A percentile compares a stretch with the other conserved stretches of the same genome.
These are phyloP conservation scores for Arizona elegans DNA, from an alignment of 2,113 vertebrate genomes.

Conservation along the genomic window DNA sequence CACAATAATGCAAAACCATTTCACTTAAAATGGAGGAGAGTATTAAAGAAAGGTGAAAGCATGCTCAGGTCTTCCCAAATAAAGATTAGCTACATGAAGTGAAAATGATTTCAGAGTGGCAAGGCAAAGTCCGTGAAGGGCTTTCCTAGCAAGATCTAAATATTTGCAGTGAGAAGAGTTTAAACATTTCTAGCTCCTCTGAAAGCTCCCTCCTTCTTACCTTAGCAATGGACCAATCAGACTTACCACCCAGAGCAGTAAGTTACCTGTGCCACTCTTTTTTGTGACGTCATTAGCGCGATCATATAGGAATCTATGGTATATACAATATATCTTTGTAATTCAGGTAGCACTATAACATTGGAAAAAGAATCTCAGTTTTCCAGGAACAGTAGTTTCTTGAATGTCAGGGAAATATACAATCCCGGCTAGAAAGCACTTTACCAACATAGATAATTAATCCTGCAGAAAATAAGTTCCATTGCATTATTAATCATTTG, in stretches of 20 bases:
- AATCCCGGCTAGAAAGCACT: not conserved
- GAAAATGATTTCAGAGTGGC: not conserved
- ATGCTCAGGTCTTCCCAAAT: not conserved
- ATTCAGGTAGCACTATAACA: not conserved
- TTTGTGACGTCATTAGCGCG: not conserved
- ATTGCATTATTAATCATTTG: not conserved
- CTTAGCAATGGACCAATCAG: not conserved
- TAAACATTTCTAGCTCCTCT: not conserved
- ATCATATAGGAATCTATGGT: not conserved
- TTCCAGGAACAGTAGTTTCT: not conserved
- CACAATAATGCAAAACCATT: not conserved
- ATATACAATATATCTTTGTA: not conserved
- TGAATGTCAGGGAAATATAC: not conserved
- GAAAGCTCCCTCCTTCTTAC: not conserved
- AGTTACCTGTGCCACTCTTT: not conserved
- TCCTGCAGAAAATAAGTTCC: not conserved
- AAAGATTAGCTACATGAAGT: not conserved
- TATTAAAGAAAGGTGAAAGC: not conserved
- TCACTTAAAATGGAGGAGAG: not conserved
- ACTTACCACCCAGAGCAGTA: not conserved
- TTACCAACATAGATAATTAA: not conserved
- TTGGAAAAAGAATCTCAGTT: not conserved
- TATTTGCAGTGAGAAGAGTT: not conserved
- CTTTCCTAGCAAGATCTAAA: not conserved
- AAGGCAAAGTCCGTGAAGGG: not conserved